These are phyloP conservation scores for Lates calcarifer DNA, from an alignment of 2,113 vertebrate species.

Conservation along the genomic window DNA sequence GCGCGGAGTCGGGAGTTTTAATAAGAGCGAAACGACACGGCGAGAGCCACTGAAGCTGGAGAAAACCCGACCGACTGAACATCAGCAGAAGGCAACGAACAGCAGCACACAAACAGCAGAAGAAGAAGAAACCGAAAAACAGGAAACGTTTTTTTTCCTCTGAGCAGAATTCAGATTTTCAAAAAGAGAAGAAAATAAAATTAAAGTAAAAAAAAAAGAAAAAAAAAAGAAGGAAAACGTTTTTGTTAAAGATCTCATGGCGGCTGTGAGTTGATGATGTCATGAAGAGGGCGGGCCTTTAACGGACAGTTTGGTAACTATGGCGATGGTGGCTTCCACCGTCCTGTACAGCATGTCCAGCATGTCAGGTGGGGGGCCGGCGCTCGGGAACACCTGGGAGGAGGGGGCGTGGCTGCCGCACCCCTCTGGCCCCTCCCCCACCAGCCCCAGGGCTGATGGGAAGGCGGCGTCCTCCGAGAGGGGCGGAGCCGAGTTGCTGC, in stretches of 20 bases:
- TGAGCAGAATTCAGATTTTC: conserved; percentile 23
- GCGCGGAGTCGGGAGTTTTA: conserved; percentile 79
- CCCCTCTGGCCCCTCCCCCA: conserved; percentile 86
- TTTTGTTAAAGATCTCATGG: conserved; percentile 46
- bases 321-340: conserved; percentile 94
- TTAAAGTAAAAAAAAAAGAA: conserved; percentile 65
- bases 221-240: conserved; percentile 78
- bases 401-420: conserved; percentile 87
- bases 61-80: conserved; percentile 38
- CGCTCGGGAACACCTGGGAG: conserved; percentile 85
- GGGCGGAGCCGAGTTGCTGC: conserved; percentile 66
- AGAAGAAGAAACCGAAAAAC: conserved; percentile 44
- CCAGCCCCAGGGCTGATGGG: conserved; percentile 86
- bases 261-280: conserved; percentile 84
- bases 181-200: conserved; percentile 13
- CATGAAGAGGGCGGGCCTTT: conserved; percentile 94
- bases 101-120: conserved; percentile 81
- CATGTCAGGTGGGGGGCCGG: conserved; percentile 91
- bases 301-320: conserved; percentile 93
- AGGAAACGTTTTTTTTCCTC: conserved; percentile 31
- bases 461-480: conserved; percentile 88
- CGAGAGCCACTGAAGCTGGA: conserved; percentile 57
- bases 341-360: conserved; percentile 98
- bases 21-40: conserved; percentile 81
- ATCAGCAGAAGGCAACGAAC: conserved; percentile 68